These are phyloP conservation scores for Prochilodus magdalenae DNA, from an alignment of 2,113 vertebrate genomes.

Conservation along the genomic window DNA sequence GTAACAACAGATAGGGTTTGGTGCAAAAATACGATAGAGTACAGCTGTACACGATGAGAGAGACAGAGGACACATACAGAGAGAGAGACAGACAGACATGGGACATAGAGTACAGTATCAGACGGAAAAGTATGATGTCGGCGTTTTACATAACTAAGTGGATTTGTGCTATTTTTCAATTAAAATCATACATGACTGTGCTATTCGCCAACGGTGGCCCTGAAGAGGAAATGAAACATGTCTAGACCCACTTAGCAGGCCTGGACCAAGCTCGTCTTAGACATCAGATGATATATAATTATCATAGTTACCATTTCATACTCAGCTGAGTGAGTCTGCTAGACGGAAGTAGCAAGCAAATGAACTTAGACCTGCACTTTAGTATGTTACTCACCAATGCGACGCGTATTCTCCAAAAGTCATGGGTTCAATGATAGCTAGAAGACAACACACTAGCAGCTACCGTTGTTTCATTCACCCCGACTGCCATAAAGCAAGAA, in stretches of 20 bases:
- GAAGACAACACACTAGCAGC: background rate
- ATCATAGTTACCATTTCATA: slow-evolving; percentile 32
- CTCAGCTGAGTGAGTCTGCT: background rate
- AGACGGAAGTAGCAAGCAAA: slow-evolving; percentile 15
- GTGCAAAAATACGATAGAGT: background rate
- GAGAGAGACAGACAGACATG: background rate
- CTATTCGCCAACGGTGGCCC: slow-evolving; percentile 28
- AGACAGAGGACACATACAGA: background rate
- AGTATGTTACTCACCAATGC: slow-evolving; percentile 45
- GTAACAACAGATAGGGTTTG: background rate
- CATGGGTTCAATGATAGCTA: background rate
- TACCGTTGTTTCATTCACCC: background rate
- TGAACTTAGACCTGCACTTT: slow-evolving; percentile 1
- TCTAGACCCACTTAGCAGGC: slow-evolving; percentile 7
- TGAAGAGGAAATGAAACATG: slow-evolving; percentile 7
- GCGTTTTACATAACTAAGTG: background rate
- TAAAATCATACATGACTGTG: slow-evolving; percentile 6
- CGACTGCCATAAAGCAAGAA: background rate
- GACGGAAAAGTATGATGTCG: slow-evolving; percentile 1
- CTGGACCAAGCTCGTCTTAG: slow-evolving; percentile 17
- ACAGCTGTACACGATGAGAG: slow-evolving; percentile 5
- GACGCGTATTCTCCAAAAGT: background rate
- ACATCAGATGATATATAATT: slow-evolving; percentile 21
- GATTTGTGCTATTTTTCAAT: slow-evolving; percentile 11
- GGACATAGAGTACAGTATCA: background rate